phyloP scores from a whole-genome alignment of 2,888 invertebrate species.

The Athripsodes cinereus region DNA sequence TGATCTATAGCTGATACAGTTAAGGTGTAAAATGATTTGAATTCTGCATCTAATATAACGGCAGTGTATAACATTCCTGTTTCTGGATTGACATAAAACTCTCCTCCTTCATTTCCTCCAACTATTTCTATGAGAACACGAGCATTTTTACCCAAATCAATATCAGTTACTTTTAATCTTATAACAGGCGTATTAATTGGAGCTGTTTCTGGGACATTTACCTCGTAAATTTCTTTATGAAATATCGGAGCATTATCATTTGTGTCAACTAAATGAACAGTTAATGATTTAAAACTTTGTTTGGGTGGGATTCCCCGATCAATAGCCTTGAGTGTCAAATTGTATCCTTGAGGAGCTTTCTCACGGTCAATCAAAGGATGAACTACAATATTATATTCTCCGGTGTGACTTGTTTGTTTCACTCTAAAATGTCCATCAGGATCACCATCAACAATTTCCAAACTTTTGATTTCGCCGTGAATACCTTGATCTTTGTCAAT shows the following conservation, averaged over 20 bases:
- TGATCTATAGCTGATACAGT: slow-evolving; percentile 88
- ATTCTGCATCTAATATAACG: slow-evolving; percentile 79
- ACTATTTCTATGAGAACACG: slow-evolving; percentile 82
- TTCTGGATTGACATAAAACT: slow-evolving; percentile 80
- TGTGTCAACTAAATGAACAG: slow-evolving; percentile 74
- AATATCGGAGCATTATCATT: slow-evolving; percentile 86
- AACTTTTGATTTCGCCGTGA: slow-evolving; percentile 74
- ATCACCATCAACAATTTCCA: slow-evolving; percentile 86
- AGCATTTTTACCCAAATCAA: slow-evolving; percentile 77
- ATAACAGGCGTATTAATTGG: slow-evolving; percentile 86
- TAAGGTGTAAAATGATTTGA: slow-evolving; percentile 74
- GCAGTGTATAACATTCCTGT: slow-evolving; percentile 88
- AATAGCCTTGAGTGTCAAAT: slow-evolving; percentile 76
- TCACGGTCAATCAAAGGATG: slow-evolving; percentile 72
- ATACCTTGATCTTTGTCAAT: slow-evolving; percentile 77
- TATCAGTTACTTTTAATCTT: slow-evolving; percentile 78
- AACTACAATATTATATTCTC: slow-evolving; percentile 76
- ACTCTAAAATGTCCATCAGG: slow-evolving; percentile 85
- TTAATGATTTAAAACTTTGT: slow-evolving; percentile 72
- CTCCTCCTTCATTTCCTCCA: slow-evolving; percentile 85
- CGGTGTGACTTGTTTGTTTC: slow-evolving; percentile 50
- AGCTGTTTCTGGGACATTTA: slow-evolving; percentile 80
- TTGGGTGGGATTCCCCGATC: slow-evolving; percentile 78
- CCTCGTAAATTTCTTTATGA: slow-evolving; percentile 80
- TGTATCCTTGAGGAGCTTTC: slow-evolving; percentile 73